A percentile compares a stretch with the other conserved stretches of the same genome.
Evolutionary conservation across 2,113 vertebrate genomes (phyloP).

Genomic region (Loxodonta africana): DNA sequence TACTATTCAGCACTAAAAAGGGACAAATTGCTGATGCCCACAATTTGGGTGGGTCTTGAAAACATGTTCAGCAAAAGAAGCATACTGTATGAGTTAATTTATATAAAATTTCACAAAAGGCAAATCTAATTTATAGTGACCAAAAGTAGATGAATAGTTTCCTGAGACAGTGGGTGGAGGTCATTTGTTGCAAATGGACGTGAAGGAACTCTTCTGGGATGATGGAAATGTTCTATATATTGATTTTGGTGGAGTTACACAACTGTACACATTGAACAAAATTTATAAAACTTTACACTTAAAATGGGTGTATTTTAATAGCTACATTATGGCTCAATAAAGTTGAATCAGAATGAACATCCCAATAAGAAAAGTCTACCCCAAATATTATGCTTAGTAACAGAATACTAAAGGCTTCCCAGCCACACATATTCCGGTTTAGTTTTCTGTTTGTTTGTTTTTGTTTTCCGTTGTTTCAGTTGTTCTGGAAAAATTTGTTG

Average conservation of each 20-base stretch:
- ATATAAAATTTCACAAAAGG: too few relatives aligned
- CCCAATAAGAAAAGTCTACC: not conserved
- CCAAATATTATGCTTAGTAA: not conserved
- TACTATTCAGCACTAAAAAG: not conserved
- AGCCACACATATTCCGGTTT: not conserved
- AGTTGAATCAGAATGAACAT: not conserved
- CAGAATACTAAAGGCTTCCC: not conserved
- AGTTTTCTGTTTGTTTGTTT: too few relatives aligned
- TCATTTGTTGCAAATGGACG: not conserved
- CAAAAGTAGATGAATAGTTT: not conserved
- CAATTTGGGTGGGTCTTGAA: not conserved
- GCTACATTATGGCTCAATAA: not conserved
- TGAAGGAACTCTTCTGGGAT: not conserved
- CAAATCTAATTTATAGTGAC: too few relatives aligned
- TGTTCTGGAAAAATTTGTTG: not conserved
- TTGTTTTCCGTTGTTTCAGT: not conserved
- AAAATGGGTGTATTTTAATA: not conserved
- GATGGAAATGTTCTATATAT: not conserved
- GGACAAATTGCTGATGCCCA: not conserved
- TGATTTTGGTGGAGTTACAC: too few relatives aligned
- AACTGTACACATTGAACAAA: not conserved
- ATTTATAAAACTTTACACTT: not conserved
- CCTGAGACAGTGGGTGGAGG: not conserved
- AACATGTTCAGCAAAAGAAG: not conserved
- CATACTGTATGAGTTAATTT: too few relatives aligned